Percentiles rank a stretch among this genome's conserved stretches.
Evolutionary conservation across 2,888 invertebrate genomes (phyloP).

Genomic region (Nymphalis urticae): DNA sequence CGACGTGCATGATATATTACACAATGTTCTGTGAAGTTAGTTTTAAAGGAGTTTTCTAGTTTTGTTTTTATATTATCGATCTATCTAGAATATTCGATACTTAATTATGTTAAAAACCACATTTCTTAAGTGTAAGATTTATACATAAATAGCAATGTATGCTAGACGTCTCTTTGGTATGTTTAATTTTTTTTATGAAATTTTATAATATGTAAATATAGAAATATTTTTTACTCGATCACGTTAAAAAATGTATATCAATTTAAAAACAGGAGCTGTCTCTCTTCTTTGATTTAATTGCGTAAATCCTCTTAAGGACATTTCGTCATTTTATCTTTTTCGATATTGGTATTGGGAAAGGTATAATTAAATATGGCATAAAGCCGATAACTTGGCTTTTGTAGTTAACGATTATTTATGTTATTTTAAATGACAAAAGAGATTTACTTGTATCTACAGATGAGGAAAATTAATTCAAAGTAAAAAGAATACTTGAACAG

Average conservation of each 20-base stretch:
- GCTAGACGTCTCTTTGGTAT: no score
- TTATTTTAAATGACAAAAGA: no score
- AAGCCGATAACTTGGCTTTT: constrained; percentile 54
- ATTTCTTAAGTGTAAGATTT: no score
- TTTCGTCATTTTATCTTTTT: constrained; percentile 57
- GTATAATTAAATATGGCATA: constrained; percentile 59
- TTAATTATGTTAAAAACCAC: neutral
- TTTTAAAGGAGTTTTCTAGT: constrained; percentile 17
- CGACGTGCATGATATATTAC: constrained; percentile 63
- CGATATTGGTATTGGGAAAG: constrained; percentile 50
- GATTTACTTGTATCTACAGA: no score
- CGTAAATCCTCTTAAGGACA: constrained; percentile 68
- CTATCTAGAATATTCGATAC: neutral
- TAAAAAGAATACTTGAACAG: no score
- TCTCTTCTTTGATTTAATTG: constrained; percentile 60
- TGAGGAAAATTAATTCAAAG: no score
- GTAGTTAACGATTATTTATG: neutral
- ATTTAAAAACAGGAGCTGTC: neutral
- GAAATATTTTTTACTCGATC: neutral
- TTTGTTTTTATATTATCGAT: constrained; percentile 4
- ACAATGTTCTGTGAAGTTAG: constrained; percentile 24
- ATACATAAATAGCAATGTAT: no score
- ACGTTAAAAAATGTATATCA: constrained; percentile 2
- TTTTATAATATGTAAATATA: neutral
- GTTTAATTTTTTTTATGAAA: no score